Evolutionary conservation across 1,140 invertebrate genomes (phyloP), one percentile per base, ranked within the genome.

Genomic region (Hyposmocoma kahamanoa): DNA sequence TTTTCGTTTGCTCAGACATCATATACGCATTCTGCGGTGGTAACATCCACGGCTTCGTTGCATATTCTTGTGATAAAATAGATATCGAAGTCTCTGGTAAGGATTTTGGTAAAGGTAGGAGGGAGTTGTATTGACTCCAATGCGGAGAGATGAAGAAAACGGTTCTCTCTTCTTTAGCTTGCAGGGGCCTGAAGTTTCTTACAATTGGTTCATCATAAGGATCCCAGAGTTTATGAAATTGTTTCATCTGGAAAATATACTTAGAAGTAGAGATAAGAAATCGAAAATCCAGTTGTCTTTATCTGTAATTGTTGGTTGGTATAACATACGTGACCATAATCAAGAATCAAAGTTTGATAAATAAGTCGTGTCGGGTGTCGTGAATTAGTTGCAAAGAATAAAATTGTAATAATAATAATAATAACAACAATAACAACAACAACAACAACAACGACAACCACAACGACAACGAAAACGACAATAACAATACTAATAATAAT

Each of bases 71-170:
- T 9, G 81, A 84, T 0, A 80, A 36, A n/a, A 64, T 41, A 22
- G 79, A 75, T 39, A 83, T 75, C 0, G 79, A 83, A 8, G 57
- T 32, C 46, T 81, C 71, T 19, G 67, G 69, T n/a, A 81, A 5
- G n/a, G n/a, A n/a, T 30, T 75, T 72, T 2, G 83, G 74, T 64
- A 87, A 75, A 2, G 81, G 85, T 34, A 88, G 45, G 19, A 88
- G 68, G 0, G 87, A 82, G 22, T 84, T 83, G 49, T 88, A 84
- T 21, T 56, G 70, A 11, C 60, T 75, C 67, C 84, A 86, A 22
- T 86, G 85, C 0, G 87, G 78, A 42, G 63, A 81, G 11, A 87
- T 78, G 28, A 87, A 83, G 20, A 87, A 80, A 1, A 89, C 56
- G 10, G 71, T 67, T 17, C 84, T 59, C n/a, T 74, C 53, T 15